Evolutionary conservation across 2,113 vertebrate genomes (phyloP).

Genomic region (Triplophysa tibetana): DNA sequence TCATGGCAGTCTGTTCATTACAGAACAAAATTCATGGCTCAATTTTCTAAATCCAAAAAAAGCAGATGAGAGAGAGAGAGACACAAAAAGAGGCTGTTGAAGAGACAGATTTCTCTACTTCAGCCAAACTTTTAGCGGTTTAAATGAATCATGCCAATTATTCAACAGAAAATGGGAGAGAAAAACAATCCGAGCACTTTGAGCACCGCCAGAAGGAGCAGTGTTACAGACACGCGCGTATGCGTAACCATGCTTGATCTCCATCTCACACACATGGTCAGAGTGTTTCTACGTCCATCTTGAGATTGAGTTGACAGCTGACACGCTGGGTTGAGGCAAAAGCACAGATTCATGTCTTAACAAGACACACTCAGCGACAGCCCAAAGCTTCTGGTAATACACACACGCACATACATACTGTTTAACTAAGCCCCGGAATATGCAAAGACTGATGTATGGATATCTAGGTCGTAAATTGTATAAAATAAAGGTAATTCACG

Average conservation of each 20-base stretch:
- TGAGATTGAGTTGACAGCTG: constrained; percentile 66
- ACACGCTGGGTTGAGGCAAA: constrained; percentile 69
- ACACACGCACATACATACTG: constrained; percentile 39
- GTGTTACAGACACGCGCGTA: constrained; percentile 27
- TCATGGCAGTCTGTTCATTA: background rate
- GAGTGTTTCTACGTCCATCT: constrained; percentile 58
- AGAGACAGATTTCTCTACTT: constrained; percentile 19
- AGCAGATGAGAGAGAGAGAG: background rate
- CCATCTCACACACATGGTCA: constrained; percentile 55
- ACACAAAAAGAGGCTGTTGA: constrained; percentile 7
- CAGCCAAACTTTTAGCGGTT: constrained; percentile 50
- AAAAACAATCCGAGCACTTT: constrained; percentile 54
- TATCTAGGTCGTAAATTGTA: no score
- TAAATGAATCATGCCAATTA: constrained; percentile 56
- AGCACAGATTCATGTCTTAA: constrained; percentile 41
- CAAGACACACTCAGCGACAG: constrained; percentile 3
- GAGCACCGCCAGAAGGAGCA: constrained; percentile 59
- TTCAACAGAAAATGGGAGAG: constrained; percentile 46
- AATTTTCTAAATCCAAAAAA: background rate
- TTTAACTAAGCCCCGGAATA: no score
- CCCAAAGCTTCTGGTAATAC: background rate
- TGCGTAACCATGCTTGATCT: constrained; percentile 18
- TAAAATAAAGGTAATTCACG: no score
- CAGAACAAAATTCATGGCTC: background rate
- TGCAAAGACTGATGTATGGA: no score